Conservation (phyloP, 2,888 invertebrate genomes). For the Alloscopus bannaensis region DNA sequence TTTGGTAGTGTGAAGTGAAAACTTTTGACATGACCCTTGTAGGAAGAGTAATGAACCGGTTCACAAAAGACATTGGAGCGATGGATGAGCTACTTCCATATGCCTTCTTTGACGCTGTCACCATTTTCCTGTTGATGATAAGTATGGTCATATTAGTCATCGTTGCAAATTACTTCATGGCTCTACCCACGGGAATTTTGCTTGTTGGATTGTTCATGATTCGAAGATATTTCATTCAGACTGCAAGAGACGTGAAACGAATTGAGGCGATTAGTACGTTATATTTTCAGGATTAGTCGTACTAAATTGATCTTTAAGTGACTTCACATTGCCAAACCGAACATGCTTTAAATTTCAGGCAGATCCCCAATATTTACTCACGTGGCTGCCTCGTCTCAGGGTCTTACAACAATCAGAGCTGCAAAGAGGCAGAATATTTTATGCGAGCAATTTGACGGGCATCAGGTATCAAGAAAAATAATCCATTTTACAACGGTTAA, state of each 20-base stretch:
- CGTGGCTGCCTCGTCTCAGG: slow-evolving; percentile 90
- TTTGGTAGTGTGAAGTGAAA: too few species aligned
- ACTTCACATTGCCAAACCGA: background rate
- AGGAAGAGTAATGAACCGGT: slow-evolving; percentile 77
- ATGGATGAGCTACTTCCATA: slow-evolving; percentile 76
- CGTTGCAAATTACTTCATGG: slow-evolving; percentile 75
- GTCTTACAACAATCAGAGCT: slow-evolving; percentile 93
- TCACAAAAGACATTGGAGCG: slow-evolving; percentile 88
- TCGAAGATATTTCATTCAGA: slow-evolving; percentile 85
- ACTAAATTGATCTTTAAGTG: background rate
- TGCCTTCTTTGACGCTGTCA: slow-evolving; percentile 79
- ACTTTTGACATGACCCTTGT: too few species aligned
- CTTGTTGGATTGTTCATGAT: slow-evolving; percentile 76
- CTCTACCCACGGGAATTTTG: slow-evolving; percentile 75
- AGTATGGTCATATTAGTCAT: slow-evolving; percentile 76
- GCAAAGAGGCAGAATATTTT: slow-evolving; percentile 88
- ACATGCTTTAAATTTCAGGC: slow-evolving; percentile 78
- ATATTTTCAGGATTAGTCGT: background rate
- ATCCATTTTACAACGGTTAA: too few species aligned
- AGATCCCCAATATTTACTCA: slow-evolving; percentile 96
- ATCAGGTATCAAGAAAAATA: slow-evolving; percentile 86
- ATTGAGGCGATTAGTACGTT: slow-evolving; percentile 76
- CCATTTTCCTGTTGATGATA: slow-evolving; percentile 76
- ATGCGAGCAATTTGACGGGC: slow-evolving; percentile 84
- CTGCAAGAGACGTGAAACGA: slow-evolving; percentile 85